Conservation (phyloP, 2,888 invertebrate genomes). For the Catocala nupta region DNA sequence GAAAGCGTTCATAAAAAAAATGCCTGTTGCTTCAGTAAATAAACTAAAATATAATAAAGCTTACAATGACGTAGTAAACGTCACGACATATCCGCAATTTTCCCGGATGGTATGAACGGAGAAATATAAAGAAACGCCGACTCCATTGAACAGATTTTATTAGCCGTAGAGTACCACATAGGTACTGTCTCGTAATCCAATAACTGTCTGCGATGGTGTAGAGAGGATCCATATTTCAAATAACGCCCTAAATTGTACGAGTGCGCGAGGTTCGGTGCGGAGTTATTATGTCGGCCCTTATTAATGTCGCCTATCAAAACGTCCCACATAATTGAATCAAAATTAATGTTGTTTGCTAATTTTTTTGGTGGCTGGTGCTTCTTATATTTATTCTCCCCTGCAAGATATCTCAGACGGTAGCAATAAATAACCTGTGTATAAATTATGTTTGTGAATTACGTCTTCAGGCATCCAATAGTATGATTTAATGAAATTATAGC, state of each 20-base stretch:
- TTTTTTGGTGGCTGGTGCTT: conserved; percentile 15
- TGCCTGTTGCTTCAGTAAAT: no score
- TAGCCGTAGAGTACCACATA: conserved; percentile 41
- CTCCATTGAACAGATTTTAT: conserved; percentile 48
- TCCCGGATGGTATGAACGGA: conserved; percentile 14
- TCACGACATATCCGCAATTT: conserved; percentile 22
- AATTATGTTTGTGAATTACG: background rate
- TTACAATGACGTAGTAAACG: conserved; percentile 13
- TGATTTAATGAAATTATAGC: conserved; percentile 6
- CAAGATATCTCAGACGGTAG: background rate
- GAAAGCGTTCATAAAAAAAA: no score
- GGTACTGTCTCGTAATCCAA: conserved; percentile 51
- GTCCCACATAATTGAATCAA: conserved; percentile 37
- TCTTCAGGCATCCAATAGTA: background rate
- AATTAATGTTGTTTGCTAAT: conserved; percentile 45
- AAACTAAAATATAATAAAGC: conserved; percentile 1
- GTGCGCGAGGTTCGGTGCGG: conserved; percentile 22
- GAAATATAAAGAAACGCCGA: conserved; percentile 36
- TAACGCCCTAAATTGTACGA: conserved; percentile 31
- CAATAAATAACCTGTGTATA: background rate
- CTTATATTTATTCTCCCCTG: conserved; percentile 5
- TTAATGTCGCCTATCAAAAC: conserved; percentile 42
- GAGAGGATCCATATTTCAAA: conserved; percentile 49
- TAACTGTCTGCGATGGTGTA: conserved; percentile 52
- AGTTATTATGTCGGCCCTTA: conserved; percentile 37